Conservation (phyloP, 2,113 vertebrate genomes). For the Empidonax alnorum region DNA sequence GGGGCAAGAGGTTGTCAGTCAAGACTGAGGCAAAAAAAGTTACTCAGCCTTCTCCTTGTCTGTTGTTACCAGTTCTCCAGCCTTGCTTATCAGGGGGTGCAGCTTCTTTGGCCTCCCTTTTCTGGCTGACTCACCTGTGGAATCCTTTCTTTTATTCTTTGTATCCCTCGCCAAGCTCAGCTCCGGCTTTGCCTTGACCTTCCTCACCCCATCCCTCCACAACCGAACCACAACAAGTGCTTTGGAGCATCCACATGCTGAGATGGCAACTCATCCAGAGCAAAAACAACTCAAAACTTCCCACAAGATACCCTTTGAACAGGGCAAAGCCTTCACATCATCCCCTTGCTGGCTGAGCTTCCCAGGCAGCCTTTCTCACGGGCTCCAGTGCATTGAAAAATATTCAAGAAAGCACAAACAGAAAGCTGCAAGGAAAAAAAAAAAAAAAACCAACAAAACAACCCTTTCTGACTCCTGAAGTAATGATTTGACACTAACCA, state of each 20-base stretch:
- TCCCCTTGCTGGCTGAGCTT: not conserved
- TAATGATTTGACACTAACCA: conserved; percentile 20
- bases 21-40: not conserved
- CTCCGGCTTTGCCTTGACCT: not conserved
- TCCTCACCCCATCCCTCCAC: not conserved
- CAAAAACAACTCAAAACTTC: not conserved
- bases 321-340: not conserved
- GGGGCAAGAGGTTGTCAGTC: not conserved
- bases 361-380: not conserved
- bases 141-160: not conserved
- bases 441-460: not conserved
- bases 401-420: not conserved
- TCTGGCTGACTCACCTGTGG: not conserved
- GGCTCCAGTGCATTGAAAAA: not conserved
- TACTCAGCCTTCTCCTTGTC: not conserved
- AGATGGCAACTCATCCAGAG: not conserved
- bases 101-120: not conserved
- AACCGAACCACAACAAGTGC: not conserved
- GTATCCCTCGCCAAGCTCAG: not conserved
- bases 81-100: not conserved
- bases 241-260: not conserved
- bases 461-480: not conserved
- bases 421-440: not conserved
- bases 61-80: not conserved
- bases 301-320: not conserved